Percentiles rank a stretch among this genome's conserved stretches.
These are phyloP conservation scores for Melipona bicolor DNA, from an alignment of 2,888 invertebrate species.

Conservation along the genomic window DNA sequence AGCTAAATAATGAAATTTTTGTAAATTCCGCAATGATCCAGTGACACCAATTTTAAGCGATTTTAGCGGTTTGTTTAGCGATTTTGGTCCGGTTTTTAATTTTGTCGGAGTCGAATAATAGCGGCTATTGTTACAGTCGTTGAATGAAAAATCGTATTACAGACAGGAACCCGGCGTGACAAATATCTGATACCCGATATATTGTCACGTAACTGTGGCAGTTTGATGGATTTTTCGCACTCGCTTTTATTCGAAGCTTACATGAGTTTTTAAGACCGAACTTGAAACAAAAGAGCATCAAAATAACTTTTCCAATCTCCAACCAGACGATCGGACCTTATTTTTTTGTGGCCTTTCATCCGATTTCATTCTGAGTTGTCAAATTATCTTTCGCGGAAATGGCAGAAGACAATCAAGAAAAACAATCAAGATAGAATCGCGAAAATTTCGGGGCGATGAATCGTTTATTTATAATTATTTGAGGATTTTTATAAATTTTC, in stretches of 20 bases:
- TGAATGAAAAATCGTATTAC: conserved; percentile 28
- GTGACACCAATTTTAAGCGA: too few relatives aligned
- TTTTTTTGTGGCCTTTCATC: not conserved
- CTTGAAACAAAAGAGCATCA: not conserved
- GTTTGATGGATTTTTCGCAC: conserved; percentile 9
- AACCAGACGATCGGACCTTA: not conserved
- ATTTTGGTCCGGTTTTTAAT: not conserved
- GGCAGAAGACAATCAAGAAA: too few relatives aligned
- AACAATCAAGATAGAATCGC: not conserved
- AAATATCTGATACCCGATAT: conserved; percentile 36
- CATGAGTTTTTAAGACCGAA: not conserved
- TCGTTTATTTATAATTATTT: too few relatives aligned
- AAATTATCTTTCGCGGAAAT: not conserved
- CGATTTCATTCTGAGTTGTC: not conserved
- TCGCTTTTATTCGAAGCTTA: not conserved
- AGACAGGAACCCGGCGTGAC: conserved; percentile 15
- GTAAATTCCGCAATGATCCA: too few relatives aligned
- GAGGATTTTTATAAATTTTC: not conserved
- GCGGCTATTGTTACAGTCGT: not conserved
- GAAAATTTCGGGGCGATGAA: not conserved
- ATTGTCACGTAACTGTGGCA: not conserved
- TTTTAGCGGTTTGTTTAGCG: conserved; percentile 3
- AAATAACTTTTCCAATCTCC: not conserved
- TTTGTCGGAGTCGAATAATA: not conserved
- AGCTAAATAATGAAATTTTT: too few relatives aligned